Evolutionary conservation across 2,113 vertebrate genomes (phyloP), one percentile per base, ranked within the genome.

Genomic region (Urocolius indicus): DNA sequence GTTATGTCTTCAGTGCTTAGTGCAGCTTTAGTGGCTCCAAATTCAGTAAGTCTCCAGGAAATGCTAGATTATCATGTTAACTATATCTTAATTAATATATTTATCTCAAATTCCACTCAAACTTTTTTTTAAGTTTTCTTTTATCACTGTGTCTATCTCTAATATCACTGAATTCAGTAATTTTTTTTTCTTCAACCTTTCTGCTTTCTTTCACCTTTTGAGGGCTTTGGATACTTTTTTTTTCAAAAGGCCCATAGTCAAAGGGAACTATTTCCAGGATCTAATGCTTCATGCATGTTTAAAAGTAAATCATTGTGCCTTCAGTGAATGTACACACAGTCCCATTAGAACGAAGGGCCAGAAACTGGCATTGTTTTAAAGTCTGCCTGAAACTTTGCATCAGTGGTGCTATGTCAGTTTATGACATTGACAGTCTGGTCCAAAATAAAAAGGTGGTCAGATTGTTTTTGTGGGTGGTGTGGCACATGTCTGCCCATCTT

Each of bases 11-110:
- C 51, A 62, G 74, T 95, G 91, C 96, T 97, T 96, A 76, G 71
- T 92, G 95, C 92, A 96, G 97, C 81, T 72, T 97, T 97, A 89
- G 51, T 93, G 96, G 94, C 96, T 98, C 92, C 87, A 96, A 97
- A 98, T 92, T 97, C 94, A 93, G 96, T 96, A 95, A 94, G 93
- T 97, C 90, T 96, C 77, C 92, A 80, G 89, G 95, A 98, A 98
- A 98, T 98, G 98, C 98, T 98, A 98, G 97, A 98, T 98, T 98
- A 95, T 95, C 96, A 63, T 97, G 97, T 98, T 98, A 98, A 97
- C 96, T 96, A 91, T 97, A 97, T 97, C 97, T 97, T 98, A 98
- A 98, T 98, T 98, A 97, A 97, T 96, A 83, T 95, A 98, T 98
- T 98, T 98, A 98, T 98, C 97, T 98, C 90, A 97, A 96, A 98